Evolutionary conservation across 2,888 invertebrate genomes (phyloP), one percentile per base, ranked within the genome.

Genomic region (Drosophila parthenogenetica): DNA sequence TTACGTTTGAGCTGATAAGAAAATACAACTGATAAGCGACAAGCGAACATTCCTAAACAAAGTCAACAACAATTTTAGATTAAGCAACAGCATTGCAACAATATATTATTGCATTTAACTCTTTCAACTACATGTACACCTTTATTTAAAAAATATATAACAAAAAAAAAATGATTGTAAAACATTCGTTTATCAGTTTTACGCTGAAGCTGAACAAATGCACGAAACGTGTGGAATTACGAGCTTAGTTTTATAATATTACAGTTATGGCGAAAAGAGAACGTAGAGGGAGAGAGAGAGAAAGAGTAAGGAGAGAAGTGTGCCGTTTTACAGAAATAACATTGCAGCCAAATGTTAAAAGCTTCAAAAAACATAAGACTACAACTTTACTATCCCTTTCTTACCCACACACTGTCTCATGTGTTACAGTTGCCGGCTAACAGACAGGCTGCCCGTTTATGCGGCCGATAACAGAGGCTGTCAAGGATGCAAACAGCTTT

Each of bases 201-300:
- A 16, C 45, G 13, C 29, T 58, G 37, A 76, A 75, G 58, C 69
- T 75, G 42, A 55, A 49, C 35, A 68, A 75, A 74, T 64, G 60
- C 57, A 64, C 19, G 60, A 83, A 81, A 65, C 79, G 63, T 64
- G 57, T 64, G 77, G 16, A 49, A 48, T 62, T 77, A 78, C 75
- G 79, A 81, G 84, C 73, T 69, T 77, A 69, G 62, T 76, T 75
- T 66, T 66, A 70, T 69, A 73, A 69, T 75, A 60, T 32, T 46
- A 37, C 29, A 8, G 29, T 29, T 29, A 29, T 29, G 29, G 29
- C 29, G 8, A 29, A 8, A 8, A 29, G 29, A 29, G 29, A 29
- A 8, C 29, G 29, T 8, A 29, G 2, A 29, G 2, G 8, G 8
- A 29, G 8, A 29, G 29, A 13, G 5, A 11, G 16, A 16, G 17